Evolutionary conservation across 2,888 invertebrate genomes (phyloP).

Genomic region (Drosophila picticornis): DNA sequence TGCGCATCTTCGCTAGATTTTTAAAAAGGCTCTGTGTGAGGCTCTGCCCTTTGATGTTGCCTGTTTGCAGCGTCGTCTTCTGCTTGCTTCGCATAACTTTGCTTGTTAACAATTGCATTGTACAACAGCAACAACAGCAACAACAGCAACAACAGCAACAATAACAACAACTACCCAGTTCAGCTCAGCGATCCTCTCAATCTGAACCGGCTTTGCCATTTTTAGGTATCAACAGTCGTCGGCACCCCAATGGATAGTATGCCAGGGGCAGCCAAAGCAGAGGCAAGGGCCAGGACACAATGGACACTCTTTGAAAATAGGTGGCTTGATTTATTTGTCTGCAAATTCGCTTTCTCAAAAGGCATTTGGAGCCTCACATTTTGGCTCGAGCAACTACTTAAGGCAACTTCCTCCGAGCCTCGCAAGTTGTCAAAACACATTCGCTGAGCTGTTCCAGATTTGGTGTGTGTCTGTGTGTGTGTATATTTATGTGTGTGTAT

Average conservation of each 20-base stretch:
- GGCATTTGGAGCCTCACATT: constrained; percentile 68
- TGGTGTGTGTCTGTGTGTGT: constrained; percentile 29
- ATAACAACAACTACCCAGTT: constrained; percentile 14
- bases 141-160: constrained; percentile 26
- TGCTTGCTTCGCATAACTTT: constrained; percentile 75
- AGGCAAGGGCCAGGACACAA: constrained; percentile 64
- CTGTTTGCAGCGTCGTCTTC: constrained; percentile 54
- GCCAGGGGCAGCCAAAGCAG: constrained; percentile 2
- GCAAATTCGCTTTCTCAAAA: constrained; percentile 79
- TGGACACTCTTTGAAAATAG: constrained; percentile 76
- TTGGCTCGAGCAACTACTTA: constrained; percentile 69
- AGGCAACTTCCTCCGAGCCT: constrained; percentile 61
- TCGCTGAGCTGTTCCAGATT: constrained; percentile 57
- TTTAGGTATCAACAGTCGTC: constrained; percentile 65
- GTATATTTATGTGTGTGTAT: constrained; percentile 6
- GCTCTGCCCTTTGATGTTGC: constrained; percentile 68
- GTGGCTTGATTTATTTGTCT: constrained; percentile 84
- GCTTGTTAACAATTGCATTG: constrained; percentile 82
- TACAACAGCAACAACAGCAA: constrained; percentile 60
- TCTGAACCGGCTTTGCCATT: constrained; percentile 73
- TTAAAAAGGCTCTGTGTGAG: constrained; percentile 44
- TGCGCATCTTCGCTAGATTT: constrained; percentile 54
- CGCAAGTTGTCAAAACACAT: constrained; percentile 63
- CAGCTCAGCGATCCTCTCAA: constrained; percentile 66
- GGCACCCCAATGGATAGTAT: constrained; percentile 65